phyloP scores from a whole-genome alignment of 2,888 invertebrate genomes.

The Ramazzottius varieornatus region DNA sequence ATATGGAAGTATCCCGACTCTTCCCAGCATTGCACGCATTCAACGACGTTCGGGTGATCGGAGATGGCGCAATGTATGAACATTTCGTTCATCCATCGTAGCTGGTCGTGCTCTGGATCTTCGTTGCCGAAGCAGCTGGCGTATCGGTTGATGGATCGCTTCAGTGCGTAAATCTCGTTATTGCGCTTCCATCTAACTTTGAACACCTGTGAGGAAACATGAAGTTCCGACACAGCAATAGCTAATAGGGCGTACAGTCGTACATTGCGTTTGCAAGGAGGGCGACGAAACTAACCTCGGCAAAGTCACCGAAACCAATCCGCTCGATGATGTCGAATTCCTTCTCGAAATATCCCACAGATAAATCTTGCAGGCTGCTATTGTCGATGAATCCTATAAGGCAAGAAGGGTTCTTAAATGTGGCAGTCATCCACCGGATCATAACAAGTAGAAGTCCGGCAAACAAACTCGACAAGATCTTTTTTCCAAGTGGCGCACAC shows the following conservation, averaged over 20 bases:
- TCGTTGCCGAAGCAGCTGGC: neutral
- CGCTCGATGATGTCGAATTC: neutral
- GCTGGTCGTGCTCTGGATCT: neutral
- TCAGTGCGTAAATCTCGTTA: neutral
- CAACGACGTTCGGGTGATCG: neutral
- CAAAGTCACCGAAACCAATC: neutral
- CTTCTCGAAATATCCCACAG: neutral
- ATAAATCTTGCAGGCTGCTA: neutral
- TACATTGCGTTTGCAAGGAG: no score
- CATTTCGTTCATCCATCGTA: neutral
- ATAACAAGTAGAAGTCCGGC: neutral
- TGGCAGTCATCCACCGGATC: neutral
- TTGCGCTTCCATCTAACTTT: neutral
- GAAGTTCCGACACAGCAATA: neutral
- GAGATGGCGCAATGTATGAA: neutral
- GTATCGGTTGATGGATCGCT: neutral
- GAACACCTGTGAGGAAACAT: neutral
- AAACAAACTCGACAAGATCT: neutral
- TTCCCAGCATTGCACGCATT: neutral
- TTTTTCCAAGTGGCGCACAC: neutral
- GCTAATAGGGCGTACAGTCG: neutral
- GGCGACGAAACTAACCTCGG: neutral
- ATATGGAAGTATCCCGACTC: neutral
- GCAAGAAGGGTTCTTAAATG: no score
- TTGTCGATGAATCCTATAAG: neutral